phyloP scores from a whole-genome alignment of 2,797 vertebrate genomes.

The Salmo trutta region DNA sequence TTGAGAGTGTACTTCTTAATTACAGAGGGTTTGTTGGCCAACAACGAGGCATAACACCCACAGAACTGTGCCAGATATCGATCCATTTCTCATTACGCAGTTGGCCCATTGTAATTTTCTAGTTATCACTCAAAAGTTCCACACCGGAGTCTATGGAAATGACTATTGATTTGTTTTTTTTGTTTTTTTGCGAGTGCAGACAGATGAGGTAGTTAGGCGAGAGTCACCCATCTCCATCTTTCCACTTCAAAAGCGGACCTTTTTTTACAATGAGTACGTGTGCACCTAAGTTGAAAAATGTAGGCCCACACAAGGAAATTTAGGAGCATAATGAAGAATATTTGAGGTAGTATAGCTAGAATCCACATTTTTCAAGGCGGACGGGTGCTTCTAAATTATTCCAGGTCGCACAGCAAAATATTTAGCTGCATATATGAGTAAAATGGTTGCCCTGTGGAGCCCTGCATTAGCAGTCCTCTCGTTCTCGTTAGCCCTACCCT shows the following conservation, averaged over 20 bases:
- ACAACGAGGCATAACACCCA: constrained; percentile 52
- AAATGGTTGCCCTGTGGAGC: too few species aligned
- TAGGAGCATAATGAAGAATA: too few species aligned
- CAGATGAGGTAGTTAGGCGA: constrained; percentile 37
- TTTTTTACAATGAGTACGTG: too few species aligned
- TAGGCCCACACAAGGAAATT: too few species aligned
- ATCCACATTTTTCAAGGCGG: too few species aligned
- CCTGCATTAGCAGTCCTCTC: constrained; percentile 33
- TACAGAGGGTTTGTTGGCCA: constrained; percentile 63
- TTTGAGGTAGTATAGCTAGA: too few species aligned
- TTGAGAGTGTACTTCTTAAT: constrained; percentile 68
- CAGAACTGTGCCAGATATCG: constrained; percentile 63
- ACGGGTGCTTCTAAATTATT: too few species aligned
- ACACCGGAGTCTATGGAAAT: constrained; percentile 66
- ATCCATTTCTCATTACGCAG: constrained; percentile 62
- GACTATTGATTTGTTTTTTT: constrained; percentile 60
- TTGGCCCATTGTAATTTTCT: constrained; percentile 60
- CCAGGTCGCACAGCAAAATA: too few species aligned
- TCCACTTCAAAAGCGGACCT: constrained; percentile 27
- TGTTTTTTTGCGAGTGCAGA: neutral
- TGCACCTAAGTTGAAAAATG: too few species aligned
- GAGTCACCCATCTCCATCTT: constrained; percentile 48
- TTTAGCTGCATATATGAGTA: too few species aligned
- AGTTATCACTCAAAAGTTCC: constrained; percentile 62
- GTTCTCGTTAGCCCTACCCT: constrained; percentile 39